These are phyloP conservation scores for Doris montereyensis DNA, from an alignment of 2,888 invertebrate species.

Conservation along the genomic window DNA sequence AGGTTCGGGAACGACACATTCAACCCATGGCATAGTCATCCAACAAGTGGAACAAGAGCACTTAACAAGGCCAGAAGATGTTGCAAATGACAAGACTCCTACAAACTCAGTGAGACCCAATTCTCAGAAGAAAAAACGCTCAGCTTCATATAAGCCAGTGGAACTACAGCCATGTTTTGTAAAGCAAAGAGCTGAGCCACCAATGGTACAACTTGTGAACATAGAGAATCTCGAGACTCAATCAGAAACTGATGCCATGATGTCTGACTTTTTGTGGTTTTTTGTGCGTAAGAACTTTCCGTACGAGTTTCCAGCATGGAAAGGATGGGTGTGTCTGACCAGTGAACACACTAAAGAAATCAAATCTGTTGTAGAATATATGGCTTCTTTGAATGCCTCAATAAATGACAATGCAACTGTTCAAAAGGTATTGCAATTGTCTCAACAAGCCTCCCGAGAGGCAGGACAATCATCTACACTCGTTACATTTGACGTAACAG, in stretches of 20 bases:
- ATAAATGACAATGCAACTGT: conserved; percentile 47
- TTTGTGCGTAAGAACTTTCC: not conserved
- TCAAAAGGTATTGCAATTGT: conserved; percentile 42
- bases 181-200: conserved; percentile 36
- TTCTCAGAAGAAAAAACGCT: not conserved
- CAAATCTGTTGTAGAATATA: conserved; percentile 41
- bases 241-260: not conserved
- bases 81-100: not conserved
- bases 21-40: conserved; percentile 33
- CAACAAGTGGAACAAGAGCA: not conserved
- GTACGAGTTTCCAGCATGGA: not conserved
- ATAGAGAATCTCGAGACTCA: too few relatives aligned
- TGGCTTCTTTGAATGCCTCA: conserved; percentile 41
- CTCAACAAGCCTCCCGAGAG: conserved; percentile 30
- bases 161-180: conserved; percentile 38
- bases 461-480: conserved; percentile 44
- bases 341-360: not conserved
- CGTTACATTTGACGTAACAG: conserved; percentile 48
- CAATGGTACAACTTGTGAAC: too few relatives aligned
- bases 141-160: not conserved
- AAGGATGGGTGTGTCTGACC: conserved; percentile 43
- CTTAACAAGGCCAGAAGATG: not conserved
- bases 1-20: conserved; percentile 30
- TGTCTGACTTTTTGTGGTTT: not conserved
- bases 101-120: not conserved